Base-by-base conservation (phyloP, 1,140 invertebrate species). In the Argopecten irradians region DNA sequence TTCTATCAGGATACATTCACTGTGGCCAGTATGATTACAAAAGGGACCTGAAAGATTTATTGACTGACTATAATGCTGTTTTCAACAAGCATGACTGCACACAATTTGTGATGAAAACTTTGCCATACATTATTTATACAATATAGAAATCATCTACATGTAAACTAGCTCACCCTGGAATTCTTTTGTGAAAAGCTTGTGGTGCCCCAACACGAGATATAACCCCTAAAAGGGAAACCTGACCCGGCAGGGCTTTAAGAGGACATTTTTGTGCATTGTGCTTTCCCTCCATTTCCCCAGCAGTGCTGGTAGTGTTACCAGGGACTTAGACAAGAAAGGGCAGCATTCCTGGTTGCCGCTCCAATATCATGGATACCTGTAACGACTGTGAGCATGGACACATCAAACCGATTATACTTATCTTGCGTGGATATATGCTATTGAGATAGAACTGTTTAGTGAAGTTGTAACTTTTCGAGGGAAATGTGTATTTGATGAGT, bases 121-220 rank as follows among this genome's bases (percentile, higher is more conserved):
- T 71, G 28, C 55, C 55, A 71, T 71, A 71, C n/a, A 71, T 71
- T 71, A 71, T 71, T 71, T 71, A 71, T 71, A 71, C 55, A 71
- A 71, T 71, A n/a, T 71, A 71, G 22, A 46, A 71, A 71, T 71
- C 55, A n/a, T 71, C n/a, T 2, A 71, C 55, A 71, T 71, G 55
- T 71, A 71, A 71, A 71, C 55, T 71, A 3, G 55, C 55, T 71
- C 55, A 71, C 55, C 55, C 55, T 71, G 55, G 55, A 71, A 71
- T 71, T 71, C 55, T 71, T 28, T 71, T 71, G 55, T 71, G 55
- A 71, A 71, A 5, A n/a, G 22, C 55, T 71, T 71, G 55, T 28
- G 22, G 55, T 71, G 28, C 55, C 55, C 55, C 16, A 71, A 16
- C 55, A 71, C n/a, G 28, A n/a, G 55, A 71, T 71, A 71, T n/a